Base-by-base conservation (phyloP, 2,113 vertebrate genomes). In the Oxygymnocypris stewartii region DNA sequence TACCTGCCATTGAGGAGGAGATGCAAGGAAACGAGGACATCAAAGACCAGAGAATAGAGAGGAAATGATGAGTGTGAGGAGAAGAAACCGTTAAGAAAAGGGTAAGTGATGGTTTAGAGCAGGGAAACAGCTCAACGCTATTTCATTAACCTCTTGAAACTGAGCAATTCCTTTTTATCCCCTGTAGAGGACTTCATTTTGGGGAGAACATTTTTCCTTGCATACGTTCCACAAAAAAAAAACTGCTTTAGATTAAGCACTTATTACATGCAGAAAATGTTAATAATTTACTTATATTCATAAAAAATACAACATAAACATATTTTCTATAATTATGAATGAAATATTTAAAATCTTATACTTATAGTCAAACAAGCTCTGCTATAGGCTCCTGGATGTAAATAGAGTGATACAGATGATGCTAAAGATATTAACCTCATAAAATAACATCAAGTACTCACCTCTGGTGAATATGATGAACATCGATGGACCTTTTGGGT, bases 121-220 rank as follows among this genome's bases (percentile, higher is more conserved):
- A 54, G 86, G 40, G 59, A 75, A 69, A 57, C 86, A 49, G n/a
- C 47, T 51, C 75, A 77, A 47, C 3, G 16, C 28, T 81, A 79
- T 79, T 79, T 79, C 49, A 79, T 79, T 79, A 57, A 35, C 49
- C 16, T 54, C 28, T 2, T 78, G 25, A 51, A 37, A 61, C 35
- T 20, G 20, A 61, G 77, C 77, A 79, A 40, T 79, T 85, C 28
- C 67, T 28, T 61, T 82, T 57, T 75, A 59, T 23, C 10, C 35
- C 18, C 14, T 25, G 49, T 59, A 61, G 35, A 40, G 31, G 51
- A 4, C 51, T 79, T 57, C 31, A 18, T 59, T 79, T 59, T 57
- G 49, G 13, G 37, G 28, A 28, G 23, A 12, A 44, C n/a, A 42
- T 75, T 12, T 73, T 42, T 75, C 73, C 14, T 75, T 75, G 47